Base-by-base conservation (phyloP, 2,797 vertebrate genomes). In the Microchirus variegatus region DNA sequence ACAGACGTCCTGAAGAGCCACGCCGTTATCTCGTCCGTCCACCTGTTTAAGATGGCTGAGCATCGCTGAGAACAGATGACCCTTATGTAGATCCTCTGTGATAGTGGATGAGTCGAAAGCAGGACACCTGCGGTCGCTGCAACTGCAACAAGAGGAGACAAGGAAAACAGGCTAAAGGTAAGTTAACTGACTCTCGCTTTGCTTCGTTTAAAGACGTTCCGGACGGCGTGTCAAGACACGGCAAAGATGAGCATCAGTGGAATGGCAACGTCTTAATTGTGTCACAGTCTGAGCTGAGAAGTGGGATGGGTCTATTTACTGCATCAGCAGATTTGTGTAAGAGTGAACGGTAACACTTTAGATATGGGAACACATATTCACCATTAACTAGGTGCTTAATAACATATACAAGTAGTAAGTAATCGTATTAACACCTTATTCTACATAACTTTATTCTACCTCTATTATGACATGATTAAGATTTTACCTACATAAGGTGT, bases 191-290 rank as follows among this genome's bases (percentile, higher is more conserved):
- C 31, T 31, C 31, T 31, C 31, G 8, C 31, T 31, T 5, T 31
- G 8, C 31, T 31, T 31, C 8, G 5, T 22, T 22, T 22, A 22
- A 3, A 3, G 22, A 22, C 5, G 22, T 22, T 4, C 31, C 8
- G 26, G 22, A 10, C 2, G 22, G 14, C 12, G 15, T 2, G 15
- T 44, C 2, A 37, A 16, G 16, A 43, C 2, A 35, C 19, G 37
- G 51, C 5, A 11, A 17, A 59, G 72, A 63, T 9, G 26, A 19
- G 45, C 53, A 38, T 67, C 57, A 51, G 2, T 56, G 65, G 10
- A 46, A 18, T n/a, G 59, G 81, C 60, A 22, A 50, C 66, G 67
- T 81, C 83, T 75, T 66, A 63, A 79, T 86, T 84, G 89, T 78
- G 86, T 87, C 82, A 83, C 67, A 58, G 76, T 67, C 70, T 64